Base-by-base conservation (phyloP, 2,888 invertebrate genomes). In the Philereme vetulata region DNA sequence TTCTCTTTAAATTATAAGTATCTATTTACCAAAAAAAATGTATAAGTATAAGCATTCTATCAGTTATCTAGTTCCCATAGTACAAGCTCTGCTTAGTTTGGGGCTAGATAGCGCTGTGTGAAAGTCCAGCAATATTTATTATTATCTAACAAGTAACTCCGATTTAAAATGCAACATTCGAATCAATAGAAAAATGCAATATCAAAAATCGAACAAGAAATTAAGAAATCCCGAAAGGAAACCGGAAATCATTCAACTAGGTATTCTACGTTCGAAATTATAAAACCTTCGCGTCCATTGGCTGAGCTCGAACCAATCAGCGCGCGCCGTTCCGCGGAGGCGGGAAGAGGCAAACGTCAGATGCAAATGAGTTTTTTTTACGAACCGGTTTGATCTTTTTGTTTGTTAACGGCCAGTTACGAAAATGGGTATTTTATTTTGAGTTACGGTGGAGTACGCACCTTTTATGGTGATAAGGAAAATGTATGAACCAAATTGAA, bases 321-420 rank as follows among this genome's bases (percentile, higher is more conserved):
- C 67, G 76, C 67, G 68, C 77, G 63, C 67, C 67, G 43, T 67
- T 64, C 72, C 63, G 63, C 68, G 85, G 81, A 88, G 90, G 90
- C 90, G 90, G 90, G 88, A 89, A 90, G 85, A 84, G 88, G 85
- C 85, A 81, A 85, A 86, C 86, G 87, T 86, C 88, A 86, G 73
- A 90, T 88, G 90, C 85, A 88, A 90, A 90, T 89, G 82, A 86
- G 76, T 74, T 84, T 81, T 83, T 84, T 85, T 62, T 49, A 36
- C 48, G 68, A 76, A 81, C 88, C 80, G 76, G 90, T 88, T 86
- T 79, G 68, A 70, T 73, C 70, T 68, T 71, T n/a, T 73, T 79
- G 79, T 84, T 85, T 85, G 81, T 81, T 83, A 80, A 82, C 69
- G 71, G 78, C 78, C 80, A 74, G 76, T 73, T 74, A 51, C 51